Conservation (phyloP, 2,888 invertebrate genomes). For the Eristalis tenax region DNA sequence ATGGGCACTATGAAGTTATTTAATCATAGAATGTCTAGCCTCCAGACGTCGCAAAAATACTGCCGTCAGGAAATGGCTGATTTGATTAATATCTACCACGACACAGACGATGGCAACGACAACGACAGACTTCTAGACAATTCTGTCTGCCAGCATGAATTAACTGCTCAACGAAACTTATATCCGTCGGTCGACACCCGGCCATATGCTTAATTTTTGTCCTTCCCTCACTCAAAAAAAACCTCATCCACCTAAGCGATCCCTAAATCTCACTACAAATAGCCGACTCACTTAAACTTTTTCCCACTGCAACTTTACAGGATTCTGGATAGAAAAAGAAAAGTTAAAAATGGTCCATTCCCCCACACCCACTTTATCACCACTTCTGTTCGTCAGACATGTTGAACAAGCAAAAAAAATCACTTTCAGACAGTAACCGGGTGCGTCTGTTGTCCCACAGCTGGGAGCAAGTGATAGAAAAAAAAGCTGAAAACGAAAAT, state of each 20-base stretch:
- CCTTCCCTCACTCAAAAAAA: not conserved
- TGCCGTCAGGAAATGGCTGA: not conserved
- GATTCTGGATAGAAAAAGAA: constrained; percentile 8
- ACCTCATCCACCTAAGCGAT: not conserved
- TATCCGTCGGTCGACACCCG: constrained; percentile 29
- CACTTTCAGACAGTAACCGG: constrained; percentile 43
- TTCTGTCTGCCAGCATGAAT: constrained; percentile 8
- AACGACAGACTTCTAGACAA: not conserved
- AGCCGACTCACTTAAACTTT: constrained; percentile 57
- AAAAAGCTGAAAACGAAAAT: constrained; percentile 16
- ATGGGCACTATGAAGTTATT: not conserved
- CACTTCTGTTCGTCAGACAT: constrained; percentile 13
- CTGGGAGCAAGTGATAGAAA: constrained; percentile 55
- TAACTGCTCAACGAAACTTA: constrained; percentile 51
- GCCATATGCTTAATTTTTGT: constrained; percentile 54
- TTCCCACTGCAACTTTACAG: constrained; percentile 35
- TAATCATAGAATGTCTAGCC: constrained; percentile 1
- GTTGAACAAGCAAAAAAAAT: constrained; percentile 3
- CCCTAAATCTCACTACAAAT: constrained; percentile 60
- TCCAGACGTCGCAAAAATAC: not conserved
- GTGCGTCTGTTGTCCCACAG: constrained; percentile 64
- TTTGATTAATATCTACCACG: constrained; percentile 9
- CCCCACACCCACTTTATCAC: not conserved
- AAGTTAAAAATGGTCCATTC: constrained; percentile 41
- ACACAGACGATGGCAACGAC: not conserved